phyloP scores from a whole-genome alignment of 2,113 vertebrate genomes.

The Salvelinus namaycush region DNA sequence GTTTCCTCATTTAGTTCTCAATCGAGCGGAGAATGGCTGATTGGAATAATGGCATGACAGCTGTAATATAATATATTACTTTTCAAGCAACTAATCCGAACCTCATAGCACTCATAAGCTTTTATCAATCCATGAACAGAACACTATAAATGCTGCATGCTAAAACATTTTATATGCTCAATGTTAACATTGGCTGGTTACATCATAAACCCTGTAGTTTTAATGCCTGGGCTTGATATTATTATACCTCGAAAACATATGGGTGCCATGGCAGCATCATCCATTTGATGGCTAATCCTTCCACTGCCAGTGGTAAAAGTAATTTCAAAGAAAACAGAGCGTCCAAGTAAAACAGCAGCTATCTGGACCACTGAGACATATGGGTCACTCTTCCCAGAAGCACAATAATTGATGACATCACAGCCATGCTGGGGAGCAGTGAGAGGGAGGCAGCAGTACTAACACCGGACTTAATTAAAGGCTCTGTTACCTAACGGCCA shows the following conservation, averaged over 20 bases:
- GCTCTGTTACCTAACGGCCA: too few relatives aligned
- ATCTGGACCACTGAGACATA: background rate
- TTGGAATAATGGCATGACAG: too few relatives aligned
- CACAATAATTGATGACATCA: background rate
- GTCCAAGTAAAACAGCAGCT: background rate
- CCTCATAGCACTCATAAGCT: background rate
- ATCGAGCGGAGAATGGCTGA: too few relatives aligned
- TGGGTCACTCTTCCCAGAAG: constrained; percentile 18
- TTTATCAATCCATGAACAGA: background rate
- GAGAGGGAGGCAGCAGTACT: too few relatives aligned
- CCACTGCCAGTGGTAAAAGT: constrained; percentile 26
- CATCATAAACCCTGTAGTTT: too few relatives aligned
- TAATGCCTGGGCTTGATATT: constrained; percentile 9
- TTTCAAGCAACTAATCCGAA: too few relatives aligned
- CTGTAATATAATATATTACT: too few relatives aligned
- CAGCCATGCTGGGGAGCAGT: too few relatives aligned
- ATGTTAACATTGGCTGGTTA: background rate
- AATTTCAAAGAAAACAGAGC: background rate
- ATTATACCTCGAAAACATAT: constrained; percentile 46
- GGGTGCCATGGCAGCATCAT: constrained; percentile 52
- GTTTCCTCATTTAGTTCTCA: too few relatives aligned
- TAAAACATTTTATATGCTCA: background rate
- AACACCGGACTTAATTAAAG: too few relatives aligned
- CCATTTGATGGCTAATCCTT: constrained; percentile 32
- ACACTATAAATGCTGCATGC: background rate